Percentiles rank a stretch among this genome's conserved stretches.
phyloP scores from a whole-genome alignment of 1,140 invertebrate species.

The Zaprionus kolodkinae region DNA sequence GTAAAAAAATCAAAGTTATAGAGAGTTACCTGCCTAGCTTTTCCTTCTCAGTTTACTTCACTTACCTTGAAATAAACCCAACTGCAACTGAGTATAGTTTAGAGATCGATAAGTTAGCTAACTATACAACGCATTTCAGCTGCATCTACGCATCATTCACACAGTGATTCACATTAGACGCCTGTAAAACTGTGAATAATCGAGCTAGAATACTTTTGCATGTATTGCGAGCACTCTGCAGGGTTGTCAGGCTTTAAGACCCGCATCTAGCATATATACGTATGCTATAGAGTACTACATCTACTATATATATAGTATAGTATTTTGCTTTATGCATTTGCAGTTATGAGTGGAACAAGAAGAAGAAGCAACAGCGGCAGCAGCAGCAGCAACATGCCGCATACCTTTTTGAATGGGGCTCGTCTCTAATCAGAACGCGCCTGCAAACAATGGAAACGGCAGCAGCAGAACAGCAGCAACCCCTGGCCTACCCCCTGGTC shows the following conservation, averaged over 20 bases:
- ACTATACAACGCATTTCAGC: not conserved
- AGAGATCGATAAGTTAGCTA: not conserved
- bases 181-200: not conserved
- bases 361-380: conserved; percentile 3
- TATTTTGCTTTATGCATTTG: conserved; percentile 42
- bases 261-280: not conserved
- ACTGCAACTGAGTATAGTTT: not conserved
- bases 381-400: conserved; percentile 18
- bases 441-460: conserved; percentile 73
- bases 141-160: not conserved
- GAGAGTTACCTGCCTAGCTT: too few relatives aligned
- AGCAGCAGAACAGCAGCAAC: conserved; percentile 14
- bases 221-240: not conserved
- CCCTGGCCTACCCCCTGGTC: conserved; percentile 3
- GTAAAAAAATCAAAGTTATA: too few relatives aligned
- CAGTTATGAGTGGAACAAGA: conserved; percentile 25
- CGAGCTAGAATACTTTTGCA: not conserved
- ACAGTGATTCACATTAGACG: not conserved
- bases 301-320: conserved; percentile 5
- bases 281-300: not conserved
- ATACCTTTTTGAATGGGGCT: conserved; percentile 56
- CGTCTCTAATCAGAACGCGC: conserved; percentile 77
- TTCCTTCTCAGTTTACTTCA: too few relatives aligned
- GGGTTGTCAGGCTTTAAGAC: not conserved
- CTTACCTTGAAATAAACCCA: too few relatives aligned